Conservation (phyloP, 2,113 vertebrate species). For the Boleophthalmus pectinirostris region DNA sequence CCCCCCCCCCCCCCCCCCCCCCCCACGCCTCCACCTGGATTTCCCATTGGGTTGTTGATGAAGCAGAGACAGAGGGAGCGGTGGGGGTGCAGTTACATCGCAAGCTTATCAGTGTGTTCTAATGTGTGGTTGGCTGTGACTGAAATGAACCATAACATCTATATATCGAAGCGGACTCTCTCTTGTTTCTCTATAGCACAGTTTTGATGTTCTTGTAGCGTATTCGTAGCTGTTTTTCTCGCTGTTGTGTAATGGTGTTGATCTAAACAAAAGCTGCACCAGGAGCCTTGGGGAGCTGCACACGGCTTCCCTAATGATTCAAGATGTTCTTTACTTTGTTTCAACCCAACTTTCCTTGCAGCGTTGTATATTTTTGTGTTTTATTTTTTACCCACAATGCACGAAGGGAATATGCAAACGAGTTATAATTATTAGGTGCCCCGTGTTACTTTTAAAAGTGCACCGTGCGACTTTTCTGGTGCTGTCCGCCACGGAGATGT, state of each 20-base stretch:
- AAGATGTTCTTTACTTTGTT: slow-evolving; percentile 33
- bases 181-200: slow-evolving; percentile 46
- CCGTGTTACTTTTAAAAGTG: no score
- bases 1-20: not conserved
- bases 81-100: slow-evolving; percentile 23
- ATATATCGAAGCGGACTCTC: slow-evolving; percentile 36
- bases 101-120: slow-evolving; percentile 49
- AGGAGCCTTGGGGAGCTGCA: slow-evolving; percentile 54
- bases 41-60: slow-evolving; percentile 27
- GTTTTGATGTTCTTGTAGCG: slow-evolving; percentile 50
- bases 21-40: slow-evolving; percentile 10
- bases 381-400: not conserved
- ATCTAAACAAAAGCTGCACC: slow-evolving; percentile 53
- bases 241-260: slow-evolving; percentile 64
- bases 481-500: no score
- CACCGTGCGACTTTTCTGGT: no score
- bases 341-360: slow-evolving; percentile 13
- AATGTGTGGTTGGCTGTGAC: slow-evolving; percentile 61
- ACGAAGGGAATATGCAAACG: not conserved
- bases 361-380: slow-evolving; percentile 14
- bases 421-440: no score
- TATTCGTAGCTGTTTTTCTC: slow-evolving; percentile 35
- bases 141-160: slow-evolving; percentile 63
- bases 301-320: slow-evolving; percentile 58
- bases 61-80: slow-evolving; percentile 17